Evolutionary conservation across 2,888 invertebrate genomes (phyloP), one percentile per base, ranked within the genome.

Genomic region (Herminia tarsipennalis): DNA sequence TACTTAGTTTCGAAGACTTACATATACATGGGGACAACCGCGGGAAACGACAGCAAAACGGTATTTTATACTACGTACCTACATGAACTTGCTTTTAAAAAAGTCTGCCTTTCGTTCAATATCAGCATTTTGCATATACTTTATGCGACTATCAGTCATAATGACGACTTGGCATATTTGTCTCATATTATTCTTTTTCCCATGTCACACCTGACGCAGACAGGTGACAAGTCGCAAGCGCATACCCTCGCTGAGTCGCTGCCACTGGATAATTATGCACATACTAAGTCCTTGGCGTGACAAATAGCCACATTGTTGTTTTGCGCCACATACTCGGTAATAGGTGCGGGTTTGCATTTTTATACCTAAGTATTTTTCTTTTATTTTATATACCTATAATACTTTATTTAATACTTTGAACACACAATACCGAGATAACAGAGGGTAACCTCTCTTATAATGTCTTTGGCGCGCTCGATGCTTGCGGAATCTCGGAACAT

Each of bases 211-310:
- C 36, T 47, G 46, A 40, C 25, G 16, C 21, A 3, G 18, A 44
- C 66, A 64, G 67, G 66, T 64, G 67, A 41, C 47, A 43, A 43
- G 48, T 44, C 49, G 25, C 49, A 46, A 42, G 29, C 38, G 43
- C 41, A 42, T 52, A 56, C 51, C 51, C 56, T 50, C 54, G 21
- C 25, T 45, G 6, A n/a, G n/a, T n/a, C n/a, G n/a, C n/a, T n/a
- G n/a, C n/a, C n/a, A n/a, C 13, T 34, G n/a, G n/a, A 47, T 70
- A 69, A 67, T 69, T 68, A 70, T 68, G 67, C 61, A 59, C 70
- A 70, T 68, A 66, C 40, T 63, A 60, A 57, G 54, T 55, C 46
- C 22, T 47, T 66, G 45, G 58, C 70, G 67, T 70, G 67, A 70
- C 67, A 60, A 67, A 64, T 67, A 49, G 50, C 16, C 49, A 56